phyloP scores from a whole-genome alignment of 2,113 vertebrate species.

The Catharus minimus region DNA sequence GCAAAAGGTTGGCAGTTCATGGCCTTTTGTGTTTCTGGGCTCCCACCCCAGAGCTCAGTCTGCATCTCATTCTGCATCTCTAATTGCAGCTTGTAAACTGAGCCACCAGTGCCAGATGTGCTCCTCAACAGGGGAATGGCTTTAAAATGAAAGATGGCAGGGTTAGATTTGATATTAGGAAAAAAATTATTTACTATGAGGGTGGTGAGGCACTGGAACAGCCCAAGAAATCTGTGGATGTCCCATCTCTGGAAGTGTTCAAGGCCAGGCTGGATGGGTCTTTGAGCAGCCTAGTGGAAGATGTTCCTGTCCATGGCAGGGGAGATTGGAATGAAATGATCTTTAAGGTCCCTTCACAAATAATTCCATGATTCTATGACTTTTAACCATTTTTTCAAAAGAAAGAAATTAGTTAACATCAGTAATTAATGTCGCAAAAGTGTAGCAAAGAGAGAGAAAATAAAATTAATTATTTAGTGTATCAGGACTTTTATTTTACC shows the following conservation, averaged over 20 bases:
- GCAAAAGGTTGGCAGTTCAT: not conserved
- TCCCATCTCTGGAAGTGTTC: not conserved
- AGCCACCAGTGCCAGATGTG: not conserved
- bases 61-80: not conserved
- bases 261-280: not conserved
- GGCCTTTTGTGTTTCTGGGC: not conserved
- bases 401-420: not conserved
- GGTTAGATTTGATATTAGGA: not conserved
- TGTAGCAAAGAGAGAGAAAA: not conserved
- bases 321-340: accelerated
- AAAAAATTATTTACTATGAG: not conserved
- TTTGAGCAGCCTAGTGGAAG: not conserved
- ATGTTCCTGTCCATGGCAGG: not conserved
- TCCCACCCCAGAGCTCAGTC: not conserved
- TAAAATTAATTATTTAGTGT: not conserved
- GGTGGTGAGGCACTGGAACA: not conserved
- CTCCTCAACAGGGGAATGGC: not conserved
- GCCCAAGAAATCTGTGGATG: not conserved
- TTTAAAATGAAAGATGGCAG: not conserved
- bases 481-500: not conserved
- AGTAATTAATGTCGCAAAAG: not conserved
- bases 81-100: not conserved
- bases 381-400: not conserved
- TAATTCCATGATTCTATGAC: not conserved
- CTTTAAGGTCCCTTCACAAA: not conserved